Percentiles rank a stretch among this genome's conserved stretches.
Evolutionary conservation across 2,888 invertebrate genomes (phyloP).

Genomic region (Catocala nupta): DNA sequence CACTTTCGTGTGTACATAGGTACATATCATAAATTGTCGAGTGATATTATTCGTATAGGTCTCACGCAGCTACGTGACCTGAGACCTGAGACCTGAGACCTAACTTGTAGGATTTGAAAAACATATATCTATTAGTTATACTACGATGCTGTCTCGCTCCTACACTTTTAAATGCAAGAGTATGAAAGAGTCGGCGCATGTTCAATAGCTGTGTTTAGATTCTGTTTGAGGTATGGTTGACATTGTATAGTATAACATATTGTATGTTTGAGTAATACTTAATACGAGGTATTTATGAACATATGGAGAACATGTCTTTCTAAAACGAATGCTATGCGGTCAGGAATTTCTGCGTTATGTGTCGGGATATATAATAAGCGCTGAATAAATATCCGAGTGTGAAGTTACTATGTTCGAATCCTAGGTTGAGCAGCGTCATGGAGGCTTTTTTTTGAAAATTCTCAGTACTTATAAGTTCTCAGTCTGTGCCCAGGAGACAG

Average conservation of each 20-base stretch:
- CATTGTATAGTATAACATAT: constrained; percentile 2
- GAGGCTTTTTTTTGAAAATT: too few species aligned
- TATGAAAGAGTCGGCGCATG: not conserved
- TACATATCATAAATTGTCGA: constrained; percentile 74
- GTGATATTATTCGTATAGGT: constrained; percentile 41
- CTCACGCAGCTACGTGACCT: not conserved
- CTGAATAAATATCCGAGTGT: too few species aligned
- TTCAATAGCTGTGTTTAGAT: not conserved
- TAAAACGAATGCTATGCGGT: not conserved
- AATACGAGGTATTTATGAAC: not conserved
- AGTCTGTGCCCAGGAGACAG: too few species aligned
- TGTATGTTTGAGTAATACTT: not conserved
- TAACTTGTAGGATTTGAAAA: constrained; percentile 8
- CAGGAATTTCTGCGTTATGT: too few species aligned
- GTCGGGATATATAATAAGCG: too few species aligned
- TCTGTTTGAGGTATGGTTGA: constrained; percentile 4
- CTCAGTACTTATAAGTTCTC: too few species aligned
- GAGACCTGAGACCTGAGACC: not conserved
- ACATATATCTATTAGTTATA: constrained; percentile 1
- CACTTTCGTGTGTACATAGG: constrained; percentile 53
- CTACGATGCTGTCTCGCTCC: constrained; percentile 1
- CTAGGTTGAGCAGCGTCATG: too few species aligned
- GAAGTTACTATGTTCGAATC: too few species aligned
- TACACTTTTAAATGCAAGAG: not conserved
- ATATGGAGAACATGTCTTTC: not conserved